Conservation (phyloP, 2,888 invertebrate species). For the Polydesmus complanatus region DNA sequence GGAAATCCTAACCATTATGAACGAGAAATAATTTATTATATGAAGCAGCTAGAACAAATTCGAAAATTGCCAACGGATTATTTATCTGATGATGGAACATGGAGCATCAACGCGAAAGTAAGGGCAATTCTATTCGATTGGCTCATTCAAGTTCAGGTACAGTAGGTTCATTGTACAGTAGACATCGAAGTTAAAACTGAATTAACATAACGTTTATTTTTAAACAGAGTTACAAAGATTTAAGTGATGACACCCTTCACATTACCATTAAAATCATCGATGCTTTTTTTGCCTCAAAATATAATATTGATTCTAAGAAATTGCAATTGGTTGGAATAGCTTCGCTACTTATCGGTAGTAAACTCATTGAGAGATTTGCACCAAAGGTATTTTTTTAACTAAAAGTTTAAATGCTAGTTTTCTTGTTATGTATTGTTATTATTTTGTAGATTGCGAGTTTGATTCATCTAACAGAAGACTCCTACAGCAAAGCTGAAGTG, state of each 20-base stretch:
- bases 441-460: not conserved
- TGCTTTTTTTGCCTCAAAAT: not conserved
- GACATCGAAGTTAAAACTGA: not conserved
- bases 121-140: slow-evolving; percentile 6
- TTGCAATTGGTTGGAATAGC: slow-evolving; percentile 4
- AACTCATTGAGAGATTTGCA: slow-evolving; percentile 5
- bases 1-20: not conserved
- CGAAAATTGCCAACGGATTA: not conserved
- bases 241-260: slow-evolving; percentile 8
- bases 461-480: slow-evolving; percentile 9
- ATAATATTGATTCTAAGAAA: not conserved
- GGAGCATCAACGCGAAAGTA: not conserved
- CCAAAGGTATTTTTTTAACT: no score
- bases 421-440: not conserved
- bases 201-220: not conserved
- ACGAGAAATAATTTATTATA: slow-evolving; percentile 2
- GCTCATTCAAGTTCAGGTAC: slow-evolving; percentile 11
- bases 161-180: not conserved
- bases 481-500: not conserved
- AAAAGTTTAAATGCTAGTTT: no score
- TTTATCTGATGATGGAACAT: not conserved
- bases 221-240: not conserved
- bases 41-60: not conserved
- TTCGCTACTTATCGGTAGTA: slow-evolving; percentile 3
- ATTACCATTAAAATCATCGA: slow-evolving; percentile 2